phyloP scores from a whole-genome alignment of 2,797 vertebrate species.

The Aldrovandia affinis region DNA sequence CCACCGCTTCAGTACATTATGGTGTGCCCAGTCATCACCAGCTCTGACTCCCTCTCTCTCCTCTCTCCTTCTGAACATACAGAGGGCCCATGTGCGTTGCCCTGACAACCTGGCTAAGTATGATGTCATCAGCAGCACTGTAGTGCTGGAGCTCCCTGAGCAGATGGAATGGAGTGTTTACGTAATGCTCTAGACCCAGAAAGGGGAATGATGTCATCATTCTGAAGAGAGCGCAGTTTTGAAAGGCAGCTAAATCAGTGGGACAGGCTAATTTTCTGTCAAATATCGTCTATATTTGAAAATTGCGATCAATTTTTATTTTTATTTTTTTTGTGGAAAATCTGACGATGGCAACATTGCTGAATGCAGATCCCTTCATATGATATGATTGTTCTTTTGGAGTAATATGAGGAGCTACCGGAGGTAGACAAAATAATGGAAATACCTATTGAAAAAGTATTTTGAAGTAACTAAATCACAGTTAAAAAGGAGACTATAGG shows the following conservation, averaged over 20 bases:
- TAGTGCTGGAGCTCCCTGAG: conserved; percentile 5
- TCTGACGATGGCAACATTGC: no score
- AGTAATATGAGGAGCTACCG: no score
- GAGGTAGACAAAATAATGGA: no score
- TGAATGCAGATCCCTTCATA: no score
- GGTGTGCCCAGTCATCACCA: conserved; percentile 9
- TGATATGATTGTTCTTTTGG: no score
- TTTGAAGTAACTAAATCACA: no score
- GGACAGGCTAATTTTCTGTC: not conserved
- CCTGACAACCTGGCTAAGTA: conserved; percentile 25
- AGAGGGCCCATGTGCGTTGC: conserved; percentile 11
- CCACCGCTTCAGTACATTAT: not conserved
- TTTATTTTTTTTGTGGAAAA: no score
- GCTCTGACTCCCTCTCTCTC: not conserved
- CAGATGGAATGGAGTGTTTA: not conserved
- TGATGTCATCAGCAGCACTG: conserved; percentile 1
- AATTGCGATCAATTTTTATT: no score
- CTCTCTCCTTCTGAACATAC: not conserved
- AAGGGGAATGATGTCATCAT: not conserved
- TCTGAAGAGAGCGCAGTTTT: not conserved
- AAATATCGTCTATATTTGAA: no score
- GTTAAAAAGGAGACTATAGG: no score
- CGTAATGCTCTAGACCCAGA: not conserved
- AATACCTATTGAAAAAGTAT: no score
- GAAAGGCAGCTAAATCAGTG: not conserved